Evolutionary conservation across 2,888 invertebrate species (phyloP).

Genomic region (Galerucella calmariensis): DNA sequence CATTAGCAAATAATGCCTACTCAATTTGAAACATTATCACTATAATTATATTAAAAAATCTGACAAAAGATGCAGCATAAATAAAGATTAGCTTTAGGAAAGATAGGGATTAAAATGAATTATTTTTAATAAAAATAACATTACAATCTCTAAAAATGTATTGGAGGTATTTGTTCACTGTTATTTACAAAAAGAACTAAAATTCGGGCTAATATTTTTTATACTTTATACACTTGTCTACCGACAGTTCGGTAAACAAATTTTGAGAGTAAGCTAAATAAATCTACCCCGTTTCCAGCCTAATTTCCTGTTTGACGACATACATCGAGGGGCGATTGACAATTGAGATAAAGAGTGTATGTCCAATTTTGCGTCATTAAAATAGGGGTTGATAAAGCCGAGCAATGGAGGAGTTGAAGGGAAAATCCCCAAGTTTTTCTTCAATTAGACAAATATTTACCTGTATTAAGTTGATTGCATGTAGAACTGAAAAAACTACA

Average conservation of each 20-base stretch:
- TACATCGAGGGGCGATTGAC: constrained; percentile 35
- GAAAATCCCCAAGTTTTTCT: constrained; percentile 22
- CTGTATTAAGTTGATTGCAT: background rate
- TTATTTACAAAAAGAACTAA: background rate
- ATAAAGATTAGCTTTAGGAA: too few relatives aligned
- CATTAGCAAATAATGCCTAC: too few relatives aligned
- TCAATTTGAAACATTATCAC: too few relatives aligned
- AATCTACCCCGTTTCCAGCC: constrained; percentile 32
- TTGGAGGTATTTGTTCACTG: too few relatives aligned
- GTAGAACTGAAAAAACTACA: background rate
- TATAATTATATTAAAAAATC: too few relatives aligned
- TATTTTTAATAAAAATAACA: too few relatives aligned
- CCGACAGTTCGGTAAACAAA: background rate
- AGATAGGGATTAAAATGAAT: too few relatives aligned
- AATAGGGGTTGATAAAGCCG: constrained; percentile 30
- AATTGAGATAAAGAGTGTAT: constrained; percentile 46
- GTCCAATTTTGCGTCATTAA: constrained; percentile 41
- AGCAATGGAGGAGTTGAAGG: constrained; percentile 37
- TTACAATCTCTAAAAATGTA: too few relatives aligned
- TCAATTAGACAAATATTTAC: background rate
- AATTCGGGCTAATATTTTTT: background rate
- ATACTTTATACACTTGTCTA: constrained; percentile 21
- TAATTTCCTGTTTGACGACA: constrained; percentile 38
- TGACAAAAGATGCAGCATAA: too few relatives aligned
- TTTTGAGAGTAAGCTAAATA: constrained; percentile 28